These are phyloP conservation scores for Trichomycterus rosablanca DNA, from an alignment of 2,113 vertebrate genomes.

Conservation along the genomic window DNA sequence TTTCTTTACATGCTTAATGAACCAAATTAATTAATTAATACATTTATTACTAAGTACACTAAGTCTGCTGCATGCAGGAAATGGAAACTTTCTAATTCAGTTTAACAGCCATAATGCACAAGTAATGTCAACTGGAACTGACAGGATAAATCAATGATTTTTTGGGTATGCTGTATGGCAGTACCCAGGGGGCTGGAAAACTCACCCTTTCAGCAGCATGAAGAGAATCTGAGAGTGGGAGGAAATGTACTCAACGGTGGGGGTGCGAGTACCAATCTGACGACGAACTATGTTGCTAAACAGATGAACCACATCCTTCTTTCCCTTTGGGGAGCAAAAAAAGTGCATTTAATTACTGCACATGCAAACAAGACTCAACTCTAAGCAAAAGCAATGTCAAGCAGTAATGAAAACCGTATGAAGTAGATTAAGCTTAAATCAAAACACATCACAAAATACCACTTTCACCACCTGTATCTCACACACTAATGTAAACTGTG, in stretches of 20 bases:
- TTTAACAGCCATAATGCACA: too few relatives aligned
- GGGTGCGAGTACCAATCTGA: constrained; percentile 73
- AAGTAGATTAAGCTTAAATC: too few relatives aligned
- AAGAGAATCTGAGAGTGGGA: constrained; percentile 74
- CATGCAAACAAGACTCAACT: constrained; percentile 14
- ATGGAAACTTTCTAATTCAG: too few relatives aligned
- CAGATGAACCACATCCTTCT: constrained; percentile 78
- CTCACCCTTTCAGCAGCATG: constrained; percentile 77
- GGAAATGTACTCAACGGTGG: constrained; percentile 77
- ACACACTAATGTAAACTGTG: too few relatives aligned
- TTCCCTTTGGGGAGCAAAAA: constrained; percentile 58
- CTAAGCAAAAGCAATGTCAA: not conserved
- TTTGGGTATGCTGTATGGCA: constrained; percentile 10
- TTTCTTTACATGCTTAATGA: too few relatives aligned
- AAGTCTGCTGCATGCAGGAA: too few relatives aligned
- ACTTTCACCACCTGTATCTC: too few relatives aligned
- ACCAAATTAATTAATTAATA: too few relatives aligned
- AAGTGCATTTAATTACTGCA: not conserved
- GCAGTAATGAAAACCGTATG: too few relatives aligned
- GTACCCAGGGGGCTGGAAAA: constrained; percentile 35
- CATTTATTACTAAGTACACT: too few relatives aligned
- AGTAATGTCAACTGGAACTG: not conserved
- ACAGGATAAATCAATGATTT: constrained; percentile 29
- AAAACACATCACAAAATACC: too few relatives aligned
- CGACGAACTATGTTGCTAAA: constrained; percentile 77